A percentile compares a stretch with the other conserved stretches of the same genome.
These are phyloP conservation scores for Megalonaias nervosa DNA, from an alignment of 1,140 invertebrate genomes.

Conservation along the genomic window DNA sequence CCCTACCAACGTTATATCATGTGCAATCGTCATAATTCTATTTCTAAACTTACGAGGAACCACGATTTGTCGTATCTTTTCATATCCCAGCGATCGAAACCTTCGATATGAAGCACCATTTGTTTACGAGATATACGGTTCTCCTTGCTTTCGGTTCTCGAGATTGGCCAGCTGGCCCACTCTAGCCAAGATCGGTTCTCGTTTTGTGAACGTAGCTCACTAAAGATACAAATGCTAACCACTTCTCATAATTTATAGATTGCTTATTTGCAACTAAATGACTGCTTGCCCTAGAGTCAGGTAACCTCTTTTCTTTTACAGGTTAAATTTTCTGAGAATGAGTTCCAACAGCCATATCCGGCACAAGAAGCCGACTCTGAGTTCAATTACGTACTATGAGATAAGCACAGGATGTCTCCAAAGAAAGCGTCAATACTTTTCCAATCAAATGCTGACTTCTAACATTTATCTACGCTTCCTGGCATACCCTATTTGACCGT, in stretches of 20 bases:
- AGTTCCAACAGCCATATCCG: no score
- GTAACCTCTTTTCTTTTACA: background rate
- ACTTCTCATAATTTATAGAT: background rate
- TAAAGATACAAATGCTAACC: no score
- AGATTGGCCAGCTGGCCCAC: no score
- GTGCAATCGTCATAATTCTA: background rate
- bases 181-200: no score
- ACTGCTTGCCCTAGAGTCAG: background rate
- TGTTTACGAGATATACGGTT: conserved; percentile 12
- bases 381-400: background rate
- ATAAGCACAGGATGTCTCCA: conserved; percentile 16
- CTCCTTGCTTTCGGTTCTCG: background rate
- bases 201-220: no score
- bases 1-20: conserved; percentile 7
- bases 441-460: conserved; percentile 5
- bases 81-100: background rate
- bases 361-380: no score
- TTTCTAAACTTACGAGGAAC: conserved; percentile 1
- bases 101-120: conserved; percentile 10
- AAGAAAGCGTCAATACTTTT: background rate
- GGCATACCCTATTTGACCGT: background rate
- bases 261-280: background rate
- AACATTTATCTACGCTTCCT: conserved; percentile 3
- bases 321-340: background rate
- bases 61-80: conserved; percentile 9